These are phyloP conservation scores for Tetramorium parvispinum DNA, from an alignment of 1,140 invertebrate species.

Conservation along the genomic window DNA sequence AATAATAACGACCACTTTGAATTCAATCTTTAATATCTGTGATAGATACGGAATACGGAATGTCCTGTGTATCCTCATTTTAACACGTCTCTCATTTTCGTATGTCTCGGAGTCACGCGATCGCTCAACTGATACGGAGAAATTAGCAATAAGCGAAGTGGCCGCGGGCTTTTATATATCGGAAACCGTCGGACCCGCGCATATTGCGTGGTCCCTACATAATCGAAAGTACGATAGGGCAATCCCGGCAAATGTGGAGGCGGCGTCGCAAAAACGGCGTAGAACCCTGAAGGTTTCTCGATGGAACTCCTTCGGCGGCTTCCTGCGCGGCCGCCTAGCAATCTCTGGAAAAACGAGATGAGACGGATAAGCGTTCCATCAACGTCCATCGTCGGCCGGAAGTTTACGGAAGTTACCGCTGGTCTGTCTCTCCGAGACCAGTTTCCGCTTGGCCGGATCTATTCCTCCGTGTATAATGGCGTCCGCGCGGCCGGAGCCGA, in stretches of 20 bases:
- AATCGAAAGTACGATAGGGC: neutral
- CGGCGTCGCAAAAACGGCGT: neutral
- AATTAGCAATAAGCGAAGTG: slow-evolving; percentile 35
- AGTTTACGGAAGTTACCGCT: slow-evolving; percentile 33
- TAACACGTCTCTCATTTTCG: slow-evolving; percentile 8
- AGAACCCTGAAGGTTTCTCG: neutral
- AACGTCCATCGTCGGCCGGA: slow-evolving; percentile 51
- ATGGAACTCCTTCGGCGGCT: neutral
- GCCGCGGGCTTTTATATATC: slow-evolving; percentile 10
- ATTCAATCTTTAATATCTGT: slow-evolving; percentile 9
- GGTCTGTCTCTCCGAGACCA: neutral
- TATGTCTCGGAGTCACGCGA: neutral
- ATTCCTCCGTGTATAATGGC: slow-evolving; percentile 24
- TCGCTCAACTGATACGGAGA: slow-evolving; percentile 16
- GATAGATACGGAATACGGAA: neutral
- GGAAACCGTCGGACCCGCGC: neutral
- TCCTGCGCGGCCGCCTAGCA: neutral
- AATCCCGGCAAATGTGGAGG: neutral
- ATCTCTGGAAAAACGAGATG: slow-evolving; percentile 46
- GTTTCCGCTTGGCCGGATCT: slow-evolving; percentile 18
- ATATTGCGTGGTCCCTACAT: neutral
- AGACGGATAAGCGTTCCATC: slow-evolving; percentile 55
- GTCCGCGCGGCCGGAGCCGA: neutral
- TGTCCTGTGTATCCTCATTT: neutral
- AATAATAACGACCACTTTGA: neutral